Conservation (phyloP, 2,888 invertebrate genomes). For the Saturnia pavonia region DNA sequence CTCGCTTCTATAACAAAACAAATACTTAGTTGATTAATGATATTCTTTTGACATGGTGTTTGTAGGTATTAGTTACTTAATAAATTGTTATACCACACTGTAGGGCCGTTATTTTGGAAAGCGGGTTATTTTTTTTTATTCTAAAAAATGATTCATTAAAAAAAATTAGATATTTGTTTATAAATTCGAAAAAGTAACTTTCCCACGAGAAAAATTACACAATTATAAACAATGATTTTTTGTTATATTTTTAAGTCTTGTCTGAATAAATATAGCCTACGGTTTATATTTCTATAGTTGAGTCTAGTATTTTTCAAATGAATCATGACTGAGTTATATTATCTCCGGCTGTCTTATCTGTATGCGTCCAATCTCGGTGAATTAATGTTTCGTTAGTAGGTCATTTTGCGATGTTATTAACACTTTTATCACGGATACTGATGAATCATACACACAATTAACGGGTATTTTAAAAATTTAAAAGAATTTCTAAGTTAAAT, state of each 20-base stretch:
- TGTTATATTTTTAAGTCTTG: too few relatives aligned
- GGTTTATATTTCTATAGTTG: not conserved
- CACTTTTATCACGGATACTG: not conserved
- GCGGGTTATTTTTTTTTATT: too few relatives aligned
- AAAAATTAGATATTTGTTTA: too few relatives aligned
- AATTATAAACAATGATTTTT: too few relatives aligned
- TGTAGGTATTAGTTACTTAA: too few relatives aligned
- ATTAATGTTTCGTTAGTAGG: not conserved
- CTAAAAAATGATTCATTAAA: too few relatives aligned
- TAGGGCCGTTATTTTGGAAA: too few relatives aligned
- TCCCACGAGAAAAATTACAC: too few relatives aligned
- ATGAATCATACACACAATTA: not conserved
- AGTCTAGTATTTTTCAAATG: slow-evolving; percentile 7
- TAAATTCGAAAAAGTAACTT: not conserved
- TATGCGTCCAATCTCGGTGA: not conserved
- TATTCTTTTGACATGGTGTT: too few relatives aligned
- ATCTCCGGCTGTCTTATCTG: not conserved
- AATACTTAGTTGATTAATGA: too few relatives aligned
- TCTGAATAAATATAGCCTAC: not conserved
- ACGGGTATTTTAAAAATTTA: not conserved
- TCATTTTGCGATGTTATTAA: not conserved
- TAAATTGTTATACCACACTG: too few relatives aligned
- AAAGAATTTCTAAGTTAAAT: not conserved
- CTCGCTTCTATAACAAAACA: too few relatives aligned
- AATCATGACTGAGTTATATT: not conserved